Evolutionary conservation across 2,888 invertebrate genomes (phyloP).

Genomic region (Lithodes maja): DNA sequence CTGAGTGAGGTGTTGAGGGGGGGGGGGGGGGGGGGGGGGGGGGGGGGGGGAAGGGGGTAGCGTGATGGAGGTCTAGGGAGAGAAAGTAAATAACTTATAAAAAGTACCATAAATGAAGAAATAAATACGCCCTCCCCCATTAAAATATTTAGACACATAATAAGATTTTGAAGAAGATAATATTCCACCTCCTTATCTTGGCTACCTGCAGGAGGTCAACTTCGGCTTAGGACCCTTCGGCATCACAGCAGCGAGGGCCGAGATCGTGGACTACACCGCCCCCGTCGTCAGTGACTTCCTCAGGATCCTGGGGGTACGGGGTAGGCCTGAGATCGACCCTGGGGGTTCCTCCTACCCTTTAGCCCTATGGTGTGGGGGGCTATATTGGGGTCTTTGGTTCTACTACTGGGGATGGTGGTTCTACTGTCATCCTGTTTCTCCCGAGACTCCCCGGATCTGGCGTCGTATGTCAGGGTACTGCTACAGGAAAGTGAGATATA

Average conservation of each 20-base stretch:
- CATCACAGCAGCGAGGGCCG: conserved; percentile 24
- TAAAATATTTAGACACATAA: too few species aligned
- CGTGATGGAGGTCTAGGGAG: too few species aligned
- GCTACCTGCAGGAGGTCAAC: conserved; percentile 37
- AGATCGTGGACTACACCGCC: conserved; percentile 34
- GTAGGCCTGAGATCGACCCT: conserved; percentile 30
- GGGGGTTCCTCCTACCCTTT: conserved; percentile 39
- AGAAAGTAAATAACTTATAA: too few species aligned
- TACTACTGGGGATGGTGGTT: conserved; percentile 3
- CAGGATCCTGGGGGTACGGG: conserved; percentile 32
- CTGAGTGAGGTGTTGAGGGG: too few species aligned
- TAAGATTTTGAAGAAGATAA: too few species aligned
- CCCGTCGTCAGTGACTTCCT: conserved; percentile 32
- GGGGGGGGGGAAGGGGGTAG: too few species aligned
- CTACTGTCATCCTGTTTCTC: background rate
- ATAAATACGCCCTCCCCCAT: background rate
- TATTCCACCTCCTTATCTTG: background rate
- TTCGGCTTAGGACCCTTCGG: conserved; percentile 46
- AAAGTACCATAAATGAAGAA: too few species aligned
- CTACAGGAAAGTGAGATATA: too few species aligned
- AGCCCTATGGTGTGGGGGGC: conserved; percentile 4
- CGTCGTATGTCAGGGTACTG: too few species aligned
- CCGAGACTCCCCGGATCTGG: too few species aligned
- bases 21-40: too few species aligned
- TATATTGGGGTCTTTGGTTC: background rate